Conservation (phyloP, 2,797 vertebrate species). For the Periparus ater region DNA sequence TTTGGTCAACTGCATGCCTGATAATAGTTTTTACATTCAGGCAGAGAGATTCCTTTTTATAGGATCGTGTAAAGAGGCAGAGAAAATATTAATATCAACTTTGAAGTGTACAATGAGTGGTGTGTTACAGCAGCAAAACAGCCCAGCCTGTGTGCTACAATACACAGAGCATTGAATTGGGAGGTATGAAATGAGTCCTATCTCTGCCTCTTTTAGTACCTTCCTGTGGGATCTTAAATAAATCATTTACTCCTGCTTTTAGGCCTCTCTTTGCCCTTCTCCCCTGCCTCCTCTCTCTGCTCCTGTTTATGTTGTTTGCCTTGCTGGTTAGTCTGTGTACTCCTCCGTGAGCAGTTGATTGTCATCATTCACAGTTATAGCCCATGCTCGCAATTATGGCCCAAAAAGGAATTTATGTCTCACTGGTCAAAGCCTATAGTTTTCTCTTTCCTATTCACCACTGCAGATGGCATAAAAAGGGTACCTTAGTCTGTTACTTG, state of each 20-base stretch:
- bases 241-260: neutral
- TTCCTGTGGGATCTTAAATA: neutral
- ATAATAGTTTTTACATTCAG: constrained; percentile 49
- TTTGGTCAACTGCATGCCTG: constrained; percentile 63
- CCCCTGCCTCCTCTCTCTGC: neutral
- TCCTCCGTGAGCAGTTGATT: neutral
- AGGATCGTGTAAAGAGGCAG: neutral
- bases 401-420: neutral
- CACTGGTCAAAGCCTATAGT: neutral
- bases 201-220: neutral
- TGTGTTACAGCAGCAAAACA: neutral
- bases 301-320: neutral
- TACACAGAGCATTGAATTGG: neutral
- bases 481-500: neutral
- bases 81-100: constrained; percentile 14
- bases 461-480: neutral
- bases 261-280: neutral
- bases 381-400: neutral
- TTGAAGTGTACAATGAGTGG: neutral
- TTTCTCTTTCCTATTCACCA: neutral
- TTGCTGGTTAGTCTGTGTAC: neutral
- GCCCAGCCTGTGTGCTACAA: neutral
- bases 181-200: neutral
- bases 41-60: constrained; percentile 37
- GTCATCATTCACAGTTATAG: neutral